phyloP scores from a whole-genome alignment of 2,113 vertebrate genomes.

The Oryctolagus cuniculus region mOryCun1.1 NC_091440.1:126105001-126105500 shows the following conservation, averaged over 20 bases:
- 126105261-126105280: conserved; percentile 23
- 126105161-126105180: conserved; percentile 72
- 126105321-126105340: conserved; percentile 44
- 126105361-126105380: conserved; percentile 37
- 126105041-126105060: conserved; percentile 77
- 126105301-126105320: conserved; percentile 43
- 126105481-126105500: not conserved
- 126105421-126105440: not conserved
- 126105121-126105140: conserved; percentile 60
- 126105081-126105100: conserved; percentile 81
- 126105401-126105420: not conserved
- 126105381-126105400: conserved; percentile 46
- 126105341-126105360: not conserved
- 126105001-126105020: conserved; percentile 80
- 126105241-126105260: conserved; percentile 32
- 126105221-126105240: conserved; percentile 45
- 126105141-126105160: conserved; percentile 68
- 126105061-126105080: conserved; percentile 81
- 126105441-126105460: not conserved
- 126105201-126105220: conserved; percentile 76
- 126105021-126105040: conserved; percentile 75
- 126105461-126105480: not conserved
- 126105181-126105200: conserved; percentile 55
- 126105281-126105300: conserved; percentile 58
- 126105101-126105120: conserved; percentile 61